Evolutionary conservation across 1,140 invertebrate genomes (phyloP), one percentile per base, ranked within the genome.

Genomic region (Bilobella aurantiaca): DNA sequence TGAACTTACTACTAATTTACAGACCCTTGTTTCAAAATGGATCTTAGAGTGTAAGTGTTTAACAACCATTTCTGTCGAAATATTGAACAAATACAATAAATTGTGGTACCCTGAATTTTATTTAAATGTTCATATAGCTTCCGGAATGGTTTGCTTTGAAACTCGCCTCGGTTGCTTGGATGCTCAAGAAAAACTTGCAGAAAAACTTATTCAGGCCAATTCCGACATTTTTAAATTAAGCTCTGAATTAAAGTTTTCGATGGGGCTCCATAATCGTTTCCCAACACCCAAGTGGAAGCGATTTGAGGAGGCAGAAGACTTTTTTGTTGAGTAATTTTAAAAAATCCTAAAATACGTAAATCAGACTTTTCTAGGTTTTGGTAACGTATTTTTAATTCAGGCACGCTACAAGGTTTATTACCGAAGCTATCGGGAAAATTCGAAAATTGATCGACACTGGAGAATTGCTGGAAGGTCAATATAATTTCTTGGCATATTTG

Each of bases 131-230:
- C 31, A 8, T 37, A 3, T 53, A 81, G 80, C 77, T 47, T 76
- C 81, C 27, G 79, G 76, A 31, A 73, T 78, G 58, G 75, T 83
- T 37, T 81, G 79, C 64, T 78, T 82, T 66, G 79, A 81, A 57
- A 75, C 72, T 57, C 68, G 81, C 42, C 71, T 82, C 1, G 79
- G 79, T 5, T 79, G 77, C 27, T 73, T 83, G 3, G 70, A 75
- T 62, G 53, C 62, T 1, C 62, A 74, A 46, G 73, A 76, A 64
- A 63, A 68, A 49, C 73, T 77, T 25, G 75, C 76, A 14, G 63
- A 75, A 28, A 56, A 72, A 53, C 78, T 83, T 69, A 76, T 82
- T 27, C 28, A 75, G 28, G 75, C 79, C 0, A 78, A 80, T 27
- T 76, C 75, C 62, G 73, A 73, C 3, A 74, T 82, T 1, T 81